Conservation (phyloP, 64 coral and sea anemone genomes). For the Dendrophyllia cribrosa region DNA sequence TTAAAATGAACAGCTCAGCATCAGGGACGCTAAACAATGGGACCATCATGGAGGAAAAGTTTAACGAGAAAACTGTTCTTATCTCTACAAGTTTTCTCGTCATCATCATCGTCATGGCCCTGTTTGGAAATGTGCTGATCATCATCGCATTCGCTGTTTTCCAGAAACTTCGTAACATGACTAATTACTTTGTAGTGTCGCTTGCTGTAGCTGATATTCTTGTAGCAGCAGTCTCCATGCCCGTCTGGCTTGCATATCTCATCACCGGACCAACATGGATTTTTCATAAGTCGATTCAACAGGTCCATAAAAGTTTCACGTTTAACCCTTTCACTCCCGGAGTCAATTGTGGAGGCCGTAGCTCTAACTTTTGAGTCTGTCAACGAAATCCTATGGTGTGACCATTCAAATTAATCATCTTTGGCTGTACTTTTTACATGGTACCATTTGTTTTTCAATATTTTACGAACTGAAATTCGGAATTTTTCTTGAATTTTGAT, state of each 20-base stretch:
- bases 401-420: too few species aligned
- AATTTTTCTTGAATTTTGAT: too few species aligned
- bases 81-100: constrained; percentile 80
- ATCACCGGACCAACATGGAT: constrained; percentile 67
- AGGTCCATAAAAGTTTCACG: constrained; percentile 37
- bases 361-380: too few species aligned
- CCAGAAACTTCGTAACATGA: constrained; percentile 88
- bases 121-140: constrained; percentile 88
- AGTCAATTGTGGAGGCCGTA: too few species aligned
- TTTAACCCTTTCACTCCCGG: too few species aligned
- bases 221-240: constrained; percentile 87
- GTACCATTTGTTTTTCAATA: too few species aligned
- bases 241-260: constrained; percentile 79
- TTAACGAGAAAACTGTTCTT: constrained; percentile 21
- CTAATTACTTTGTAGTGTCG: constrained; percentile 96
- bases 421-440: too few species aligned
- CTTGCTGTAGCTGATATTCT: constrained; percentile 91
- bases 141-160: constrained; percentile 84
- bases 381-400: too few species aligned
- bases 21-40: background rate
- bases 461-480: too few species aligned
- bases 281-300: constrained; percentile 46
- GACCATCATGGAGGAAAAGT: background rate
- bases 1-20: constrained; percentile 1
- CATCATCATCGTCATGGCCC: constrained; percentile 83